A percentile compares a stretch with the other conserved stretches of the same genome.
Conservation (phyloP, 2,113 vertebrate genomes). For the Myodes glareolus region DNA sequence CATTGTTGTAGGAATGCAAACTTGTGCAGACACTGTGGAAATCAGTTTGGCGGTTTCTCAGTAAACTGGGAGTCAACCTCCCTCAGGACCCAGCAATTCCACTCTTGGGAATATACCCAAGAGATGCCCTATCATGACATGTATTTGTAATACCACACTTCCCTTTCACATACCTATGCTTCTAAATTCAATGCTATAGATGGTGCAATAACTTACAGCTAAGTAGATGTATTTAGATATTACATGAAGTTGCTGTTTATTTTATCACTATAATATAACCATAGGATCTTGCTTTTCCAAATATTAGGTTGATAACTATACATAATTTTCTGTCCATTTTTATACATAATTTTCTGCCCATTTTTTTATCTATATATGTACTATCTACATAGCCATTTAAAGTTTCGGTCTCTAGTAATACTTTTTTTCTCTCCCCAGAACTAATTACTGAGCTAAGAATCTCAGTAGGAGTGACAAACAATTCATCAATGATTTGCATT, state of each 20-base stretch:
- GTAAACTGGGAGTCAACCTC: too few relatives aligned
- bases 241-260: not conserved
- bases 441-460: slow-evolving; percentile 70
- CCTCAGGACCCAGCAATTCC: too few relatives aligned
- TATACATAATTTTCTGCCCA: not conserved
- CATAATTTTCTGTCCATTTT: not conserved
- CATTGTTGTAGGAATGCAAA: too few relatives aligned
- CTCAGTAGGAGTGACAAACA: slow-evolving; percentile 66
- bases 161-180: not conserved
- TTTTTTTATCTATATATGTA: not conserved
- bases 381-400: not conserved
- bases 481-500: slow-evolving; percentile 79
- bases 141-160: not conserved
- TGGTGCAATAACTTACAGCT: not conserved
- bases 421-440: slow-evolving; percentile 34
- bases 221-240: not conserved
- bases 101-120: too few relatives aligned
- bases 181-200: not conserved
- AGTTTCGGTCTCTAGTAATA: not conserved
- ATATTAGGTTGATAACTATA: not conserved
- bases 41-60: too few relatives aligned
- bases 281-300: not conserved
- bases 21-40: too few relatives aligned
- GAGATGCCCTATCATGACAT: too few relatives aligned
- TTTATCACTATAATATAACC: not conserved